These are phyloP conservation scores for Microplitis deprimator DNA, from an alignment of 2,888 invertebrate genomes.

Conservation along the genomic window DNA sequence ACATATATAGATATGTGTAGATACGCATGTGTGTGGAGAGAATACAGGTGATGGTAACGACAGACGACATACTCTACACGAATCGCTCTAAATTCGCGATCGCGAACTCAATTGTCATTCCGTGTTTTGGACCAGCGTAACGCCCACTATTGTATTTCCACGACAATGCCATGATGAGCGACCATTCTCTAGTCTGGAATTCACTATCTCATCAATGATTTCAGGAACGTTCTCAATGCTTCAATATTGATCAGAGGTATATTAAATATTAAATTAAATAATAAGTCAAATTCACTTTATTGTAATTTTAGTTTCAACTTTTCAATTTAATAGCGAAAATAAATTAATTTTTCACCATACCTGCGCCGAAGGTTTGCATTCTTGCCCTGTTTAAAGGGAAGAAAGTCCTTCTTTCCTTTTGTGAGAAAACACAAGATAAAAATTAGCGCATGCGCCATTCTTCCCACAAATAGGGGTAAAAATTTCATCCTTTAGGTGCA, in stretches of 20 bases:
- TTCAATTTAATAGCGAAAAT: too few relatives aligned
- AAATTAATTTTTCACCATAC: too few relatives aligned
- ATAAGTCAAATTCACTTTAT: background rate
- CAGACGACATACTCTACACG: conserved; percentile 21
- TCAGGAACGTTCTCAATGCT: conserved; percentile 16
- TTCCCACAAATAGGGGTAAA: too few relatives aligned
- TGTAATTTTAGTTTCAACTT: too few relatives aligned
- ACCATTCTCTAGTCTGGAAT: conserved; percentile 54
- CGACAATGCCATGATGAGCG: conserved; percentile 62
- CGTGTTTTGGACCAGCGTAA: conserved; percentile 52
- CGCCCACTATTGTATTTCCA: conserved; percentile 52
- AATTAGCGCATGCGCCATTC: too few relatives aligned
- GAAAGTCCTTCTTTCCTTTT: too few relatives aligned
- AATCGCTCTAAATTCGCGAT: conserved; percentile 41
- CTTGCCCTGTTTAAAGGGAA: too few relatives aligned
- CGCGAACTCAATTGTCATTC: conserved; percentile 36
- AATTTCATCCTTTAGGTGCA: too few relatives aligned
- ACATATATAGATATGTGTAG: background rate
- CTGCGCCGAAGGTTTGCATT: too few relatives aligned
- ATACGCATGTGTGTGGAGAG: background rate
- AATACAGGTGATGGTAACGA: conserved; percentile 15
- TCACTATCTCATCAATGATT: conserved; percentile 29
- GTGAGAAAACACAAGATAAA: too few relatives aligned
- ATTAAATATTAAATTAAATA: background rate
- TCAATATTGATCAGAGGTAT: background rate